These are phyloP conservation scores for Mylabris phalerata DNA, from an alignment of 1,140 invertebrate genomes.

Conservation along the genomic window DNA sequence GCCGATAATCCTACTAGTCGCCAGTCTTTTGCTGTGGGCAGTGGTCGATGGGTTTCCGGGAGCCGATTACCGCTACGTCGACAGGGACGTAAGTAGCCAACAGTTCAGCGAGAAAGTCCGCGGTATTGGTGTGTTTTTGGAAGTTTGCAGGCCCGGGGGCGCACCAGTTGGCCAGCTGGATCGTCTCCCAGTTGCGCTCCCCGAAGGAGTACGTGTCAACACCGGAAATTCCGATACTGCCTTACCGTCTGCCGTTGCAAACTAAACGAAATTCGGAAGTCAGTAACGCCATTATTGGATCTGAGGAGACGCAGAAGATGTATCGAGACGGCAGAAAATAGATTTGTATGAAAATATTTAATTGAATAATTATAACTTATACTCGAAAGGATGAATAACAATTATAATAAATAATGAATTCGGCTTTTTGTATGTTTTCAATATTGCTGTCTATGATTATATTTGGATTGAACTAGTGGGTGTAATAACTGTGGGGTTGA, in stretches of 20 bases:
- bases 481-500: too few relatives aligned
- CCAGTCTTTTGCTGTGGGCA: not conserved
- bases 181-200: constrained; percentile 27
- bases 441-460: too few relatives aligned
- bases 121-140: not conserved
- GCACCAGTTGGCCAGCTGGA: constrained; percentile 36
- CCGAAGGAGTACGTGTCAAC: constrained; percentile 23
- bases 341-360: not conserved
- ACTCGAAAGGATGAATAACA: constrained; percentile 8
- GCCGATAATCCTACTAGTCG: not conserved
- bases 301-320: constrained; percentile 35
- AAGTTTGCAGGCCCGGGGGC: constrained; percentile 28
- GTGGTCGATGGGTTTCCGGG: not conserved
- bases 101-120: too few relatives aligned
- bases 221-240: constrained; percentile 28
- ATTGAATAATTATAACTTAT: not conserved
- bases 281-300: constrained; percentile 35
- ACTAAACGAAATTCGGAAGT: constrained; percentile 38
- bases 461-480: too few relatives aligned
- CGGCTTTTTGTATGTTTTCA: not conserved
- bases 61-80: constrained; percentile 17
- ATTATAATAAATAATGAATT: constrained; percentile 1
- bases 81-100: constrained; percentile 17
- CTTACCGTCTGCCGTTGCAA: constrained; percentile 28
- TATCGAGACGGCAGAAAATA: constrained; percentile 32